Conservation (phyloP, 1,140 invertebrate genomes). For the Ceratina australensis region DNA sequence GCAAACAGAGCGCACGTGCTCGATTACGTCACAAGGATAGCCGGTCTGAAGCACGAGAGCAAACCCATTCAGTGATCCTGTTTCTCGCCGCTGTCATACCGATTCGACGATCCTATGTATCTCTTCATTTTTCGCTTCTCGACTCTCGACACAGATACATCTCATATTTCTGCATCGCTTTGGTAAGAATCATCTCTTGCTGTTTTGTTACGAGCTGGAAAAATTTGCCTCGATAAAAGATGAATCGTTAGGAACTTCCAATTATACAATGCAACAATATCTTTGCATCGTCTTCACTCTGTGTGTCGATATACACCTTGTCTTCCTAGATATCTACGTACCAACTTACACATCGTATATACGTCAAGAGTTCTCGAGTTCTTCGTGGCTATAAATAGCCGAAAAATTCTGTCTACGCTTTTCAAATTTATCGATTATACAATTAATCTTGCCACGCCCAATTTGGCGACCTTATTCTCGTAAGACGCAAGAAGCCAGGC, state of each 20-base stretch:
- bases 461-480: conserved; percentile 59
- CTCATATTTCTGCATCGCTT: too few relatives aligned
- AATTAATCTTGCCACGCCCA: conserved; percentile 70
- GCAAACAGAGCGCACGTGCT: conserved; percentile 72
- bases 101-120: not conserved
- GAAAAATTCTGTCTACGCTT: conserved; percentile 16
- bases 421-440: conserved; percentile 58
- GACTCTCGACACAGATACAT: too few relatives aligned
- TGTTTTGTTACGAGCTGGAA: too few relatives aligned
- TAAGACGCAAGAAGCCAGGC: not conserved
- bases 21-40: conserved; percentile 72
- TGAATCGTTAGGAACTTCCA: too few relatives aligned
- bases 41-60: conserved; percentile 48
- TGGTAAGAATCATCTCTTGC: too few relatives aligned
- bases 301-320: too few relatives aligned
- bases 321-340: too few relatives aligned
- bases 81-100: too few relatives aligned
- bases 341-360: not conserved
- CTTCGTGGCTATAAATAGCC: not conserved
- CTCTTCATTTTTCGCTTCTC: not conserved
- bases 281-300: too few relatives aligned
- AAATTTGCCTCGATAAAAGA: too few relatives aligned
- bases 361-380: not conserved
- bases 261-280: too few relatives aligned
- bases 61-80: conserved; percentile 60